Evolutionary conservation across 30 jellyfish, hydroid and myxozoan species (phyloP).

Genomic region (Mastigias papua): DNA sequence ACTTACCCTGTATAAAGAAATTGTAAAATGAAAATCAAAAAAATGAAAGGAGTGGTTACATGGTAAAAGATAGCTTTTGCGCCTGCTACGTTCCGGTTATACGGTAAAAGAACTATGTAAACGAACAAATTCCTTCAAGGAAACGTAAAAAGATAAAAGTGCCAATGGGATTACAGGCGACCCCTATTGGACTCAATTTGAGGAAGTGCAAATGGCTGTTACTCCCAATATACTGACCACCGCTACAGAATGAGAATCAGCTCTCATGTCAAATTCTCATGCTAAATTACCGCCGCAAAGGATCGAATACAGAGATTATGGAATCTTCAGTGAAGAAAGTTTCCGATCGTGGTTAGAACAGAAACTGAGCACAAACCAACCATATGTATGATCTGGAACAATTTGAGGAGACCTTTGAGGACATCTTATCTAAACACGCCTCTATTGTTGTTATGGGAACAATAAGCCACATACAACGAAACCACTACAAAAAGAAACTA

Average conservation of each 20-base stretch:
- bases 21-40: no score
- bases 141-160: neutral
- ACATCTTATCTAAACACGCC: neutral
- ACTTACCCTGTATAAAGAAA: no score
- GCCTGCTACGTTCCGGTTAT: neutral
- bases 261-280: neutral
- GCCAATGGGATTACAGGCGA: conserved; percentile 2
- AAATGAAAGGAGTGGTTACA: neutral
- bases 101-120: neutral
- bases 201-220: conserved; percentile 25
- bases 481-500: neutral
- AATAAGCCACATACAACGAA: neutral
- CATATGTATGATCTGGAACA: neutral
- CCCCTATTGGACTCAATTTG: conserved; percentile 27
- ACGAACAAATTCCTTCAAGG: neutral
- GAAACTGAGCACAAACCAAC: neutral
- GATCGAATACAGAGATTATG: conserved; percentile 3
- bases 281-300: conserved; percentile 18
- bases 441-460: neutral
- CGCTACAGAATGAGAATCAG: conserved; percentile 10
- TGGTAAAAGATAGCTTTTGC: neutral
- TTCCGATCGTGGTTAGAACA: neutral
- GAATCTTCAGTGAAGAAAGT: conserved; percentile 1
- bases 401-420: neutral
- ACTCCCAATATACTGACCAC: conserved; percentile 28